Base-by-base conservation (phyloP, 2,797 vertebrate species). In the Lepus townsendii region DNA sequence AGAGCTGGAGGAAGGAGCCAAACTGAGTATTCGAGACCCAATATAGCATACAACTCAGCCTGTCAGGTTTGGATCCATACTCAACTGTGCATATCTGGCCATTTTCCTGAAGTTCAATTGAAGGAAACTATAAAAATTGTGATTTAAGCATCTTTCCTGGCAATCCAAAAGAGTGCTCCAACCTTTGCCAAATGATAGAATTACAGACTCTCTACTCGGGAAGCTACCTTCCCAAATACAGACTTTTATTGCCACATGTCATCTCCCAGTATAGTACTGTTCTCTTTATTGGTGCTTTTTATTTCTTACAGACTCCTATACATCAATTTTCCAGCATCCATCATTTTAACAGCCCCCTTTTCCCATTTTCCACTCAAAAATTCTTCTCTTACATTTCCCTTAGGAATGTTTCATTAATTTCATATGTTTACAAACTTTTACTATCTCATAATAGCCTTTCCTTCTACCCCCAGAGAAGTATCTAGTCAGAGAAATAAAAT, bases 141-240 rank as follows among this genome's bases (percentile, higher is more conserved):
- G 92, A 97, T 96, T 96, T 97, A 97, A 96, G 52, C 71, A 90
- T 96, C 93, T 96, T 97, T 95, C 83, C 95, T 95, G 95, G 93
- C 94, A 97, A 68, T 63, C 66, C 79, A 60, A 96, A 92, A 90
- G 85, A 96, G 38, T 65, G 9, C 62, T 93, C 47, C 77, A 76
- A 80, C 17, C n/a, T 93, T 92, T 88, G 95, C 96, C 94, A 96
- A 94, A 88, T 96, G 96, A 94, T 88, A 93, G 95, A 96, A 94
- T 97, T 96, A 97, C 57, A 93, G 80, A 87, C 68, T 90, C 60
- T 72, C 75, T 89, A 76, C 54, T 89, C 87, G 80, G 73, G 97
- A 96, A 89, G 50, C 69, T 93, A 35, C 65, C 90, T 94, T 92
- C 82, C 26, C 86, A 78, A 94, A 69, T 9, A 85, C 52, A 95